Conservation (phyloP, 2,888 invertebrate species). For the Prenolepis imparis region DNA sequence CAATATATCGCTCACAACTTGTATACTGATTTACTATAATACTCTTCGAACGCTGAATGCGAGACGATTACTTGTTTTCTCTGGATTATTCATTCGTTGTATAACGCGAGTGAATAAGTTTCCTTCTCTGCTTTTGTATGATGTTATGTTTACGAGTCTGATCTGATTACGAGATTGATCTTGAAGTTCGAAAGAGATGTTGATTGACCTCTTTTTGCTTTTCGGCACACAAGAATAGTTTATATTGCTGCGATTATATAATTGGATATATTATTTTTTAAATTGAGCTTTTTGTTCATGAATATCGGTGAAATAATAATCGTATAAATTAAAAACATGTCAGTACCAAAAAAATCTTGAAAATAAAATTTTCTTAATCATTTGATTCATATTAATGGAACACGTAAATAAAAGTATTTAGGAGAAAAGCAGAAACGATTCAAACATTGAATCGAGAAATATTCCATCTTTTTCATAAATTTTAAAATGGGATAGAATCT, state of each 20-base stretch:
- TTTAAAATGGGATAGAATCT: background rate
- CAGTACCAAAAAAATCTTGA: background rate
- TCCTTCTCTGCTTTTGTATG: background rate
- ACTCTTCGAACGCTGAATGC: conserved; percentile 10
- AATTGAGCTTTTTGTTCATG: background rate
- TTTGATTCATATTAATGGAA: background rate
- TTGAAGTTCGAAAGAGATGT: background rate
- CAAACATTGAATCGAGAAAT: background rate
- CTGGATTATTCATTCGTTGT: conserved; percentile 14
- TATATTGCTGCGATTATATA: background rate
- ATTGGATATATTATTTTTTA: background rate
- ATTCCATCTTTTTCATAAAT: background rate
- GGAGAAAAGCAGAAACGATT: background rate
- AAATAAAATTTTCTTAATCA: background rate
- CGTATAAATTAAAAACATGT: background rate
- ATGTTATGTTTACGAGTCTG: background rate
- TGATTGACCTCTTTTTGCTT: background rate
- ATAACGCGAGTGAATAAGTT: background rate
- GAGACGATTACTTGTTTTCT: background rate
- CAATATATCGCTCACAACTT: conserved; percentile 46
- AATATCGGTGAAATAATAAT: background rate
- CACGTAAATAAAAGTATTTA: background rate
- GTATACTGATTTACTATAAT: conserved; percentile 41
- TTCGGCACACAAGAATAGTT: background rate
- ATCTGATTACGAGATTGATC: background rate